Evolutionary conservation across 1,140 invertebrate species (phyloP), one percentile per base, ranked within the genome.

Genomic region (Sinonovacula constricta): DNA sequence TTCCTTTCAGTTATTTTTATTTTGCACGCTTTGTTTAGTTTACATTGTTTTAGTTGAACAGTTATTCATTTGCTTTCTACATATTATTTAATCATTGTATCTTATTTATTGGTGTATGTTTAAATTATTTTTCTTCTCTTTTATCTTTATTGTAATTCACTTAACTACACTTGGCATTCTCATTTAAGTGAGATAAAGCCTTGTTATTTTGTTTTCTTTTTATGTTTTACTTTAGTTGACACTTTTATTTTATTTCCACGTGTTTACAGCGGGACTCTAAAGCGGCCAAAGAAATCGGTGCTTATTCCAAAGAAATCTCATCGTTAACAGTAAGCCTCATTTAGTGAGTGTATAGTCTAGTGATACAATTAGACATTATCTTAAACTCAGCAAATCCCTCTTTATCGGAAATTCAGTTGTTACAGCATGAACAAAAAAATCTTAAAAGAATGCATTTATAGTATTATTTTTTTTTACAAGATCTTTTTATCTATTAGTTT

Each of bases 221-320:
- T 60, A 59, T 53, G 33, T 60, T 28, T 26, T 63, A 59, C 28
- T 74, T 53, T 59, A 71, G 28, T 36, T 28, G 12, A 33, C 7
- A 34, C 51, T 67, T 57, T 12, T 34, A 1, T 49, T 63, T 45
- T 39, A 59, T 39, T 69, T 22, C 62, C 24, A 26, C 62, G 49
- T 18, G 34, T 39, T 79, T 74, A 26, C 80, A 87, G 85, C 68
- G 76, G 22, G 83, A 85, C 66, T 80, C 81, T 22, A 86, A 81
- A 57, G 84, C 86, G 26, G 85, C 81, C 2, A 86, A 85, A 75
- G 86, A 89, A 78, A 88, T 89, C 72, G 86, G 88, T 69, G 86
- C 86, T 36, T 81, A 83, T 34, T 89, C 88, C 7, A 84, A 89
- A 75, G 88, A 89, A 75, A 88, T 89, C 24, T 81, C 80, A 53